Conservation (phyloP, 2,888 invertebrate species). For the Microdon myrmicae region DNA sequence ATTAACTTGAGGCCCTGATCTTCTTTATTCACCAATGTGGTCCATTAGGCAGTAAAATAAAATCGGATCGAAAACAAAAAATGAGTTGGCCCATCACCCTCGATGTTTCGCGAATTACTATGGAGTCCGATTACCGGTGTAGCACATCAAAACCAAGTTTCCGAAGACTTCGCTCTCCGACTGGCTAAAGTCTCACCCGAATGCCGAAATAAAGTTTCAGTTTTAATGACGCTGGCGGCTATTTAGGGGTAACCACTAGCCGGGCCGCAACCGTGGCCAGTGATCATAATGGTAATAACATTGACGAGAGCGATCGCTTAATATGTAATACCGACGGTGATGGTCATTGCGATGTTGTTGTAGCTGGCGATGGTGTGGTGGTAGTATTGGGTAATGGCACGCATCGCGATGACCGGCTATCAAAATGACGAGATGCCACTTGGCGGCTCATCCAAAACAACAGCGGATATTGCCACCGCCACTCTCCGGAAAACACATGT, state of each 20-base stretch:
- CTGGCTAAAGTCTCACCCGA: no score
- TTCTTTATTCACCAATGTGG: constrained; percentile 4
- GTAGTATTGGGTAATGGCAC: constrained; percentile 8
- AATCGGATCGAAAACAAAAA: constrained; percentile 11
- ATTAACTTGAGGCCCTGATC: constrained; percentile 22
- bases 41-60: not conserved
- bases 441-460: constrained; percentile 22
- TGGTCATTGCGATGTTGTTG: not conserved
- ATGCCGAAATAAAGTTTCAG: no score
- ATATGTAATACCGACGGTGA: no score
- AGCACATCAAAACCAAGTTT: constrained; percentile 1
- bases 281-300: constrained; percentile 27
- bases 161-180: constrained; percentile 10
- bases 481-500: constrained; percentile 26
- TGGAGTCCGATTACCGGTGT: constrained; percentile 7
- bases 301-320: constrained; percentile 29
- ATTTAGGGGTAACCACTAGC: constrained; percentile 9
- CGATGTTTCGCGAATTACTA: constrained; percentile 32
- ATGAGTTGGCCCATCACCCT: constrained; percentile 47
- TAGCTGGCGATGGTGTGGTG: constrained; percentile 3
- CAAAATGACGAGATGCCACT: constrained; percentile 44
- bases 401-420: constrained; percentile 17
- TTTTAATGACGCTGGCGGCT: constrained; percentile 45
- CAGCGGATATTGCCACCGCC: constrained; percentile 13
- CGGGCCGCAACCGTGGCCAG: constrained; percentile 5